These are phyloP conservation scores for Danio kyathit DNA, from an alignment of 2,797 vertebrate species.

Conservation along the genomic window DNA sequence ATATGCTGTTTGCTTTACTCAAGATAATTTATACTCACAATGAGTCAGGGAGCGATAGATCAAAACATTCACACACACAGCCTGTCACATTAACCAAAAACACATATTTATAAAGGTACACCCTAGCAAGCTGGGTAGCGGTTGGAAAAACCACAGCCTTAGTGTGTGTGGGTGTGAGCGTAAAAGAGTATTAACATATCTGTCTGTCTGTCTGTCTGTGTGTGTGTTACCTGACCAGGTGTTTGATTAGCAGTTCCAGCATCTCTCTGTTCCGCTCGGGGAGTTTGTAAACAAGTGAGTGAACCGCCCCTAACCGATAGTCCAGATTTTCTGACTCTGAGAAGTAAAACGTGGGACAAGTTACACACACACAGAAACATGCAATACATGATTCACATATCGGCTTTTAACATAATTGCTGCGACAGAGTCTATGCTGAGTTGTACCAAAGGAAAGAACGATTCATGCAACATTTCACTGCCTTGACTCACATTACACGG, in stretches of 20 bases:
- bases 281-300: slow-evolving; percentile 91
- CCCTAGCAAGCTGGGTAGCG: not conserved
- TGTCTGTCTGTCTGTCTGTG: not conserved
- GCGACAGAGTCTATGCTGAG: not conserved
- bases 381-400: not conserved
- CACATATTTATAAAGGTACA: slow-evolving; percentile 34
- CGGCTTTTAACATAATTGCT: not conserved
- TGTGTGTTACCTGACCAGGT: slow-evolving; percentile 88
- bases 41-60: not conserved
- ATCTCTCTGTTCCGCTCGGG: slow-evolving; percentile 95
- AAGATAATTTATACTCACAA: not conserved
- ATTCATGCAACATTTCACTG: not conserved
- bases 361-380: slow-evolving; percentile 22
- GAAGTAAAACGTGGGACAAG: slow-evolving; percentile 23
- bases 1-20: not conserved
- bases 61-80: slow-evolving; percentile 4
- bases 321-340: slow-evolving; percentile 95
- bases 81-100: slow-evolving; percentile 34
- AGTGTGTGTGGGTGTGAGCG: not conserved
- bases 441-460: not conserved
- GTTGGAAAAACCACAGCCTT: not conserved
- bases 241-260: slow-evolving; percentile 92
- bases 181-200: not conserved
- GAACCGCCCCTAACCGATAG: slow-evolving; percentile 91
- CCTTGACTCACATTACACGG: not conserved